Evolutionary conservation across 1,140 invertebrate species (phyloP).

Genomic region (Asobara japonica): DNA sequence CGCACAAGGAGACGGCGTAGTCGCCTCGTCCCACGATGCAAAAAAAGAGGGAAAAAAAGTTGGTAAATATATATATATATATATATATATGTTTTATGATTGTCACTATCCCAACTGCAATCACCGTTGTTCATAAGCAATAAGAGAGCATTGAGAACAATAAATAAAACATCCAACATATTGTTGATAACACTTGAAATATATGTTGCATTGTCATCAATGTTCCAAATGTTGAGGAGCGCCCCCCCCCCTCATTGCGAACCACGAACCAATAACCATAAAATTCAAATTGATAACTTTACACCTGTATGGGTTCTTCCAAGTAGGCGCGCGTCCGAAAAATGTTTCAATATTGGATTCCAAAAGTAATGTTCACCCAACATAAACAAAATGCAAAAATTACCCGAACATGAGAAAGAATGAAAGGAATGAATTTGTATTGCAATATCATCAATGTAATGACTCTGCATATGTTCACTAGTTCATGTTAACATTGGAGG

Average conservation of each 20-base stretch:
- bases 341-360: no score
- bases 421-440: neutral
- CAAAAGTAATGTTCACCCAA: no score
- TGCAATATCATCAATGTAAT: neutral
- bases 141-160: neutral
- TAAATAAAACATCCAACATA: neutral
- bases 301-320: no score
- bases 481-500: neutral
- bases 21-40: constrained; percentile 26
- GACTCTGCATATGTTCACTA: neutral
- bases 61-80: neutral
- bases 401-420: neutral
- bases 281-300: no score
- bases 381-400: neutral
- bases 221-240: no score
- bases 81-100: neutral
- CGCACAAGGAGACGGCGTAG: constrained; percentile 32
- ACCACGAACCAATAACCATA: no score
- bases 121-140: neutral
- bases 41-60: neutral
- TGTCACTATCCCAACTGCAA: neutral
- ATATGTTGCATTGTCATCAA: neutral
- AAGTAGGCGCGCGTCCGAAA: no score
- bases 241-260: no score
- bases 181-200: neutral